Evolutionary conservation across 2,113 vertebrate genomes (phyloP).

Genomic region (Varanus salvator): DNA sequence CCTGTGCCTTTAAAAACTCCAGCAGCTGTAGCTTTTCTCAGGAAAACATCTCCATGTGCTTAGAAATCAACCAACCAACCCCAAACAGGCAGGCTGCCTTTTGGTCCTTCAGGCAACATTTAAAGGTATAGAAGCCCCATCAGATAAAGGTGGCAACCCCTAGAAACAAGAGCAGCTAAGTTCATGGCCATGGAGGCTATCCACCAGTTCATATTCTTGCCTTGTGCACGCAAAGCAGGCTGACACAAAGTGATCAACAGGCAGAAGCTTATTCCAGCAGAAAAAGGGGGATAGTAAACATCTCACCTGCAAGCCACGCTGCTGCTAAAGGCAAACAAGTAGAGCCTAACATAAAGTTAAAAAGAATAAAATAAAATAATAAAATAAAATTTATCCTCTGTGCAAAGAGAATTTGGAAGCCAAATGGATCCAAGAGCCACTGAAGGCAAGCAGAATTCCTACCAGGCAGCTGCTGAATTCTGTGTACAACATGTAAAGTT

Average conservation of each 20-base stretch:
- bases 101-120: not conserved
- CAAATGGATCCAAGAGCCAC: not conserved
- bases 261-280: not conserved
- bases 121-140: not conserved
- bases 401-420: too few species aligned
- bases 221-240: not conserved
- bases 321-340: not conserved
- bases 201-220: too few species aligned
- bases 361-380: not conserved
- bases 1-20: conserved; percentile 1
- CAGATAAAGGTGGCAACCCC: not conserved
- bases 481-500: not conserved
- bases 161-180: not conserved
- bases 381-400: too few species aligned
- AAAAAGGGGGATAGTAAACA: not conserved
- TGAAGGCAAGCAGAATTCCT: not conserved
- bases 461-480: not conserved
- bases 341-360: not conserved
- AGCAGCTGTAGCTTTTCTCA: not conserved
- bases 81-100: not conserved
- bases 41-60: not conserved
- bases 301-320: not conserved
- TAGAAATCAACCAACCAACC: not conserved
- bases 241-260: not conserved
- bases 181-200: too few species aligned